Conservation (phyloP, 1,140 invertebrate genomes). For the Mercenaria mercenaria region DNA sequence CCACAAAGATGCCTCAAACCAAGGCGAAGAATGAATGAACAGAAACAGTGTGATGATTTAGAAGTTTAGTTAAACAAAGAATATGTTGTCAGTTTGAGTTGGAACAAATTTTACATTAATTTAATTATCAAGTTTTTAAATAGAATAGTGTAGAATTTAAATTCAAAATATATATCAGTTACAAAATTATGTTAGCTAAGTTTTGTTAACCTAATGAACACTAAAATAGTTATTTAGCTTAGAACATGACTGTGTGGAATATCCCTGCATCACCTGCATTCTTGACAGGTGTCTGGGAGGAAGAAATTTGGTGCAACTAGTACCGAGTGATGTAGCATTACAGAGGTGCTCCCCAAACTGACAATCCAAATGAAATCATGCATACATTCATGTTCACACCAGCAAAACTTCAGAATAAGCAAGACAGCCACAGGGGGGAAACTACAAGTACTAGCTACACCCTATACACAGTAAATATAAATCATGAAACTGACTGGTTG, state of each 20-base stretch:
- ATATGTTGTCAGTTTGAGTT: neutral
- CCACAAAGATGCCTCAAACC: neutral
- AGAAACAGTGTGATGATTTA: neutral
- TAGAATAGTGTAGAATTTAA: too few species aligned
- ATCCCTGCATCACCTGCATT: too few species aligned
- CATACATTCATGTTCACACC: conserved; percentile 25
- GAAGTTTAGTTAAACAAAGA: neutral
- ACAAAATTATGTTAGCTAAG: too few species aligned
- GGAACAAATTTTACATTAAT: too few species aligned
- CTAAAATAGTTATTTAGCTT: too few species aligned
- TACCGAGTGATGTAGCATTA: neutral
- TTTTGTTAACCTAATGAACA: too few species aligned
- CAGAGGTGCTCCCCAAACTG: neutral
- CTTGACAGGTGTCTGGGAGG: too few species aligned
- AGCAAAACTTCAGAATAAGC: conserved; percentile 12
- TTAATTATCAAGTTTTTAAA: too few species aligned
- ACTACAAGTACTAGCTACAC: neutral
- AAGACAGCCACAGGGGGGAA: neutral
- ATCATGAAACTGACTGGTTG: too few species aligned
- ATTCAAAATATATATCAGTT: too few species aligned
- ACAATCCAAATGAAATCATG: neutral
- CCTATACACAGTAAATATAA: too few species aligned
- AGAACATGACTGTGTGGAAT: too few species aligned
- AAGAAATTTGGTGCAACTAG: neutral
- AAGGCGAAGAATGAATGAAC: neutral